These are phyloP conservation scores for Nesometra sesokonis DNA, from an alignment of 35 echinoderm and acorn worm genomes.

Conservation along the genomic window DNA sequence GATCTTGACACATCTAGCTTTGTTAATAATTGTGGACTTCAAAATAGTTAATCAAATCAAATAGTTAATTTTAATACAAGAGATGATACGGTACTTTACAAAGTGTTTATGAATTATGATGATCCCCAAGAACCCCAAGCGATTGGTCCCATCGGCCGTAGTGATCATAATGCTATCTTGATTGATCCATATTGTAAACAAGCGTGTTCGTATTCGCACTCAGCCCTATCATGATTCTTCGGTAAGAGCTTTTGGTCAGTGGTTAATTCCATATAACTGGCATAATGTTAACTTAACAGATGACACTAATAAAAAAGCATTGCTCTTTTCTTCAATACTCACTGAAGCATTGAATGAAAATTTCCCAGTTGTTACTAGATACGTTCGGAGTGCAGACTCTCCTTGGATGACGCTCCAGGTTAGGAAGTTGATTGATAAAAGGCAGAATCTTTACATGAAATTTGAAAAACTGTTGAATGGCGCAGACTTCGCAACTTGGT, in stretches of 20 bases:
- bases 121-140: background rate
- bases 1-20: background rate
- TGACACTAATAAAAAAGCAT: slow-evolving; percentile 2
- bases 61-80: slow-evolving; percentile 6
- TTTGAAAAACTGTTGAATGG: background rate
- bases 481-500: background rate
- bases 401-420: background rate
- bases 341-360: background rate
- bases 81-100: slow-evolving; percentile 7
- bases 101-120: slow-evolving; percentile 10
- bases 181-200: background rate
- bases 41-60: too few species aligned
- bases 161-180: slow-evolving; percentile 7
- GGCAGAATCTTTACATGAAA: background rate
- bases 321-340: background rate
- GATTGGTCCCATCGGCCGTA: slow-evolving; percentile 7
- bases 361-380: background rate
- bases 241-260: slow-evolving; percentile 10
- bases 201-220: background rate
- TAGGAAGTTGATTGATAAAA: background rate
- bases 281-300: background rate
- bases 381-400: background rate
- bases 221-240: slow-evolving; percentile 13
- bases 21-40: background rate
- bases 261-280: slow-evolving; percentile 8